Conservation (phyloP, 2,113 vertebrate species). For the Colaptes auratus region DNA sequence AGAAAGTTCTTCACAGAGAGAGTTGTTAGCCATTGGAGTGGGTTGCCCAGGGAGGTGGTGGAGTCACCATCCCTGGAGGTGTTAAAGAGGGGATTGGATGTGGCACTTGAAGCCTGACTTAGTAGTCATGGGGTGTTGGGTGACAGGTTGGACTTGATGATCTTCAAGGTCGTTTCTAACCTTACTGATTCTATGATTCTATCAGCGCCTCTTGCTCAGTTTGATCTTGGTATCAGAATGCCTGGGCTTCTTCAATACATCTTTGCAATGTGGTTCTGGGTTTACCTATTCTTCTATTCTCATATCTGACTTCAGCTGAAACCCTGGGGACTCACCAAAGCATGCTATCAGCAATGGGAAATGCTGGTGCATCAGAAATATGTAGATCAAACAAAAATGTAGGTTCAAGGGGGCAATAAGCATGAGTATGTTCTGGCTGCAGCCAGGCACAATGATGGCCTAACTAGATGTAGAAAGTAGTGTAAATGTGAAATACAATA, state of each 20-base stretch:
- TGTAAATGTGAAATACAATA: not conserved
- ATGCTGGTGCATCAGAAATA: not conserved
- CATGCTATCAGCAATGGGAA: not conserved
- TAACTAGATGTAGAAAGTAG: not conserved
- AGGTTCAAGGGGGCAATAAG: not conserved
- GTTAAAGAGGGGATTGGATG: too few species aligned
- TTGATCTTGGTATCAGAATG: not conserved
- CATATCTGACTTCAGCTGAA: not conserved
- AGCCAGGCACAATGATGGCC: not conserved
- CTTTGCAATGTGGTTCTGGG: not conserved
- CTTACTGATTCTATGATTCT: too few species aligned
- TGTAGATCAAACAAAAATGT: not conserved
- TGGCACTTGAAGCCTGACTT: too few species aligned
- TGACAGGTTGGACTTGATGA: too few species aligned
- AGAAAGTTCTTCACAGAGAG: too few species aligned
- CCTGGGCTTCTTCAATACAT: not conserved
- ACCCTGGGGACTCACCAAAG: not conserved
- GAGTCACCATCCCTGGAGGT: too few species aligned
- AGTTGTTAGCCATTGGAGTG: too few species aligned
- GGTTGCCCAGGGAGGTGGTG: too few species aligned
- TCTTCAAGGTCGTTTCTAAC: too few species aligned
- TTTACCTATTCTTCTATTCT: not conserved
- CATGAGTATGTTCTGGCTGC: not conserved
- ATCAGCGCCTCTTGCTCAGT: not conserved
- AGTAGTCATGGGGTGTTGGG: too few species aligned